phyloP scores from a whole-genome alignment of 1,140 invertebrate genomes.

The Sminthurides bifidus region DNA sequence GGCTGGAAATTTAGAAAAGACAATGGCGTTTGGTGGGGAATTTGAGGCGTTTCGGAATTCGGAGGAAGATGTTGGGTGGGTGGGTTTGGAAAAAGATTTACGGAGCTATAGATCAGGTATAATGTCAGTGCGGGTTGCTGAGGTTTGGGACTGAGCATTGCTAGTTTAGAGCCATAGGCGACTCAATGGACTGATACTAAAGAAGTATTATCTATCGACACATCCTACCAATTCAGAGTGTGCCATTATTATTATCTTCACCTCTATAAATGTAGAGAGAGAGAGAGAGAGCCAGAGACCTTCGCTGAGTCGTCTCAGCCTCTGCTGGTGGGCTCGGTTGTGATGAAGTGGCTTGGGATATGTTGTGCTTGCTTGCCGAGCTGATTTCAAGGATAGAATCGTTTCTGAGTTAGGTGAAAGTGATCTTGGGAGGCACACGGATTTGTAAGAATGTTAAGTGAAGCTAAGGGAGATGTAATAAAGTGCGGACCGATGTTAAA shows the following conservation, averaged over 20 bases:
- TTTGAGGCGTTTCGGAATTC: too few relatives aligned
- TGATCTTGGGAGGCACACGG: too few relatives aligned
- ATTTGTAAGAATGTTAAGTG: too few relatives aligned
- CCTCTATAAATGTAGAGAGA: conserved; percentile 10
- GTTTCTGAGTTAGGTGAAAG: too few relatives aligned
- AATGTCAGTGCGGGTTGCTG: conserved; percentile 33
- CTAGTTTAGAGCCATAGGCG: conserved; percentile 22
- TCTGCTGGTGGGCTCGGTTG: too few relatives aligned
- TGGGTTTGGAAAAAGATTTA: conserved; percentile 29
- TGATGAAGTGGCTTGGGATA: too few relatives aligned
- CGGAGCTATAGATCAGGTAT: conserved; percentile 32
- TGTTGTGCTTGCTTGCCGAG: too few relatives aligned
- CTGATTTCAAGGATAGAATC: too few relatives aligned
- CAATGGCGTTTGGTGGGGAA: conserved; percentile 11
- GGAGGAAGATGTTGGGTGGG: conserved; percentile 20
- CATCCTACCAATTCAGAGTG: conserved; percentile 26
- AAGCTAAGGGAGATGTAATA: too few relatives aligned
- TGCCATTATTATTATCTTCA: conserved; percentile 30
- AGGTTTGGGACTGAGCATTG: conserved; percentile 26
- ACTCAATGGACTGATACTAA: conserved; percentile 32
- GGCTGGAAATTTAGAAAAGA: conserved; percentile 13
- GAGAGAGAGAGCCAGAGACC: not conserved
- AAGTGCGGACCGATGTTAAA: too few relatives aligned
- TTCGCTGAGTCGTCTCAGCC: too few relatives aligned
- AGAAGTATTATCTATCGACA: conserved; percentile 31